A percentile compares a stretch with the other conserved stretches of the same genome.
Evolutionary conservation across 2,113 vertebrate species (phyloP).

Genomic region (Sialia sialis): DNA sequence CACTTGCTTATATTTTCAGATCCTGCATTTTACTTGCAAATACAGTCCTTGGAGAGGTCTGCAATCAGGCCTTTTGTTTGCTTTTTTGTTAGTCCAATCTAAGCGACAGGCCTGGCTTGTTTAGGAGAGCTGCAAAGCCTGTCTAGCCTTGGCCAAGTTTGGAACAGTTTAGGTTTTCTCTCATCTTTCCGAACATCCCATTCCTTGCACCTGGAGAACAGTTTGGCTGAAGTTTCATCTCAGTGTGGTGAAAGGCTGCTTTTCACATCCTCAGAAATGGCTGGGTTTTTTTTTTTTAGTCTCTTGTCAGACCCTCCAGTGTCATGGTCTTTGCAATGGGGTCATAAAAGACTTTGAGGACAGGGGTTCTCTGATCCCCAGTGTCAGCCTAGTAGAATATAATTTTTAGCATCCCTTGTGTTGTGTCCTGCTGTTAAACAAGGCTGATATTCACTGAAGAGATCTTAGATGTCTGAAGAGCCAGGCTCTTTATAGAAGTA

Average conservation of each 20-base stretch:
- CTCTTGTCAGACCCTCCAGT: background rate
- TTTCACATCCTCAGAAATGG: background rate
- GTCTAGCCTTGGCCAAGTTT: conserved; percentile 25
- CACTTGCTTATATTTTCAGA: conserved; percentile 42
- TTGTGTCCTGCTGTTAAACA: background rate
- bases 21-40: conserved; percentile 62
- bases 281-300: background rate
- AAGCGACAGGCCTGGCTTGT: conserved; percentile 6
- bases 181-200: background rate
- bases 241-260: background rate
- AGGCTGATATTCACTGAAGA: background rate
- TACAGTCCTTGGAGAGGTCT: conserved; percentile 15
- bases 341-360: background rate
- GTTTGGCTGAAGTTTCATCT: background rate
- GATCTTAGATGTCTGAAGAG: background rate
- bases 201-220: background rate
- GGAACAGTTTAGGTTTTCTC: background rate
- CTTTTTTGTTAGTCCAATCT: conserved; percentile 38
- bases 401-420: background rate
- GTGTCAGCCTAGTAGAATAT: background rate
- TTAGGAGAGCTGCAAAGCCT: conserved; percentile 1
- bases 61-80: conserved; percentile 59
- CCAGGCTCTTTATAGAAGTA: background rate
- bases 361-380: background rate
- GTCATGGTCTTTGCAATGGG: background rate